Evolutionary conservation across 2,797 vertebrate genomes (phyloP).

Genomic region (Protosalanx chinensis): DNA sequence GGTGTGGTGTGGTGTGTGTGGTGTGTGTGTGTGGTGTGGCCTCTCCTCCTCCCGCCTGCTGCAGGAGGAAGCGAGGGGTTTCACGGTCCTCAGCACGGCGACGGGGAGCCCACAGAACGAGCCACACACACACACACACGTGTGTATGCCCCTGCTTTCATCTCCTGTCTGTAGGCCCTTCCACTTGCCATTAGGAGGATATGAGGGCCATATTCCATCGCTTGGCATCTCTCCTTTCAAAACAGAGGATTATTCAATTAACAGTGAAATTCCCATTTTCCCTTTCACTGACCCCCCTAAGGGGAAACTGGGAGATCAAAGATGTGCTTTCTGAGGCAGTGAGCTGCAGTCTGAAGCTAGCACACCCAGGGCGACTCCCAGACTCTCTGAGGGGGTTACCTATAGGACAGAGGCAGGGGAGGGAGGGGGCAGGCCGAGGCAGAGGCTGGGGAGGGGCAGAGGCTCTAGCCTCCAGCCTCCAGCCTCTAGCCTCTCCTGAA

Average conservation of each 20-base stretch:
- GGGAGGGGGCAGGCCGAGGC: too few relatives aligned
- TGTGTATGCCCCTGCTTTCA: constrained; percentile 54
- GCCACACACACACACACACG: neutral
- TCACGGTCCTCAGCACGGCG: constrained; percentile 22
- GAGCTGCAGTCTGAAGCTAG: constrained; percentile 42
- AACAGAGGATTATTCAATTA: constrained; percentile 79
- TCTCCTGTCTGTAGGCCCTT: constrained; percentile 68
- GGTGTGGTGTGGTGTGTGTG: too few relatives aligned
- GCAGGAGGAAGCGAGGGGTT: constrained; percentile 29
- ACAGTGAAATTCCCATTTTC: constrained; percentile 62
- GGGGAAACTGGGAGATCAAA: constrained; percentile 58
- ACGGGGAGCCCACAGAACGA: constrained; percentile 31
- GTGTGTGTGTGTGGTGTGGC: neutral
- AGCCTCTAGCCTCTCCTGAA: neutral
- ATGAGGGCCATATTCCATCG: constrained; percentile 40
- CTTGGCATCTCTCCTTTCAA: constrained; percentile 67
- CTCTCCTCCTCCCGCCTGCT: neutral
- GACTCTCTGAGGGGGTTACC: constrained; percentile 54
- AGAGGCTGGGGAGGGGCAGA: neutral
- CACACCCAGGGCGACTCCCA: constrained; percentile 34
- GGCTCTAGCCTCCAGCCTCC: too few relatives aligned
- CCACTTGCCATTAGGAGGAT: constrained; percentile 58
- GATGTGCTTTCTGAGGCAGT: constrained; percentile 46
- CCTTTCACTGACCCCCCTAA: constrained; percentile 60
- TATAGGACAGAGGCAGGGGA: constrained; percentile 34